Base-by-base conservation (phyloP, 2,797 vertebrate genomes). In the Microctenopoma stevenorrisi region DNA sequence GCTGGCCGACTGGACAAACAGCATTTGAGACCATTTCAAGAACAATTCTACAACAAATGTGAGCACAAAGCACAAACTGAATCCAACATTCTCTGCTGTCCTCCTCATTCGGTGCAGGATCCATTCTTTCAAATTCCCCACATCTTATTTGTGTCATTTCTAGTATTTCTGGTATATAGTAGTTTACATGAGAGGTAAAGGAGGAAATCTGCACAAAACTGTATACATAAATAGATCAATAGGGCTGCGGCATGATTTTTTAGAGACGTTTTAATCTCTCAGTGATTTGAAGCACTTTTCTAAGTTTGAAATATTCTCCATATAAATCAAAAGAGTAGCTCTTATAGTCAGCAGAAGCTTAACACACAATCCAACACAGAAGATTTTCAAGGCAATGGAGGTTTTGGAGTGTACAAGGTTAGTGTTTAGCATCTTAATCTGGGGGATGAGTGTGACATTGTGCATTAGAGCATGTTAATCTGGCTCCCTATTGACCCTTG, bases 401-500 rank as follows among this genome's bases (percentile, higher is more conserved):
- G 81, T 87, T 88, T 89, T 88, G 78, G 71, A 78, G 76, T 81
- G 82, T 64, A 72, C 85, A 83, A 85, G 79, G 87, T 85, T 89
- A 84, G 76, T 79, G 85, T 90, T 91, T 90, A 90, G 78, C 65
- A 67, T 88, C 83, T 88, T 91, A 91, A 91, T 92, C 91, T 88
- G 66, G 60, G 73, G 83, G 86, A 88, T 89, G 82, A 90, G 81
- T 84, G 84, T 86, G 84, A 90, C 87, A 90, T 88, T 90, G 90
- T 91, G 89, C 89, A 91, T 92, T 89, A 91, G 81, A 88, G 86
- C 75, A 72, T 79, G 74, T 77, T 90, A 91, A 89, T 92, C 89
- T 86, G 76, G 64, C 75, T 89, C 82, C 83, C 84, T 76, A 68
- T 89, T 89, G 90, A 91, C 90, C 89, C 78, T 76, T 86, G 66